phyloP scores from a whole-genome alignment of 2,113 vertebrate species.

The Microcebus tavaratra region DNA sequence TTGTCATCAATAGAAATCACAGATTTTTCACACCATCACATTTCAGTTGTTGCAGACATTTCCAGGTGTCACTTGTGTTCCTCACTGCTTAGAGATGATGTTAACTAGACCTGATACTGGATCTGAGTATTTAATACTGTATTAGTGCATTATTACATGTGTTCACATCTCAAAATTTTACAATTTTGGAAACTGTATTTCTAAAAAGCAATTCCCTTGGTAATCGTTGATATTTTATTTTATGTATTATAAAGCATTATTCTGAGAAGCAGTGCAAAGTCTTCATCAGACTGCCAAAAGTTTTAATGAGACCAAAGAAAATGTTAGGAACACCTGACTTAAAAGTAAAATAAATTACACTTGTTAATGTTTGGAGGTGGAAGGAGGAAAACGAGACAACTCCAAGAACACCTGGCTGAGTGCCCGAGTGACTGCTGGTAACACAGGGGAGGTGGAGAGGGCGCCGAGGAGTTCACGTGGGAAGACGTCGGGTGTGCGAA shows the following conservation, averaged over 20 bases:
- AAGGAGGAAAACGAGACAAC: not conserved
- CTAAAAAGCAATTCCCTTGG: not conserved
- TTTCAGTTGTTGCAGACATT: not conserved
- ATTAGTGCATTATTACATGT: not conserved
- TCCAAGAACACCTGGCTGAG: not conserved
- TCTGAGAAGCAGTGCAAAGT: not conserved
- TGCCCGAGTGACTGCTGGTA: not conserved
- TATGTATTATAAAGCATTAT: not conserved
- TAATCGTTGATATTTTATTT: not conserved
- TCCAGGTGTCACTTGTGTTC: not conserved
- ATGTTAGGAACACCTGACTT: not conserved
- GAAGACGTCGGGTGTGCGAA: accelerated
- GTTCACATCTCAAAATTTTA: not conserved
- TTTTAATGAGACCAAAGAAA: not conserved
- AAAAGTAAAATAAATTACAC: not conserved
- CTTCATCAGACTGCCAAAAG: not conserved
- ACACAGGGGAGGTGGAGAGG: not conserved
- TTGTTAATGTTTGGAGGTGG: not conserved
- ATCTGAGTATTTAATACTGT: not conserved
- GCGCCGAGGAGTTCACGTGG: not conserved
- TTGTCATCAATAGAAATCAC: not conserved
- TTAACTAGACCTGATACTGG: not conserved
- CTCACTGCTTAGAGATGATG: not conserved
- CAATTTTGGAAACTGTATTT: slow-evolving; percentile 19
- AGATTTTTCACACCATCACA: not conserved